Evolutionary conservation across 2,113 vertebrate genomes (phyloP).

Genomic region (Brachirus orientalis): DNA sequence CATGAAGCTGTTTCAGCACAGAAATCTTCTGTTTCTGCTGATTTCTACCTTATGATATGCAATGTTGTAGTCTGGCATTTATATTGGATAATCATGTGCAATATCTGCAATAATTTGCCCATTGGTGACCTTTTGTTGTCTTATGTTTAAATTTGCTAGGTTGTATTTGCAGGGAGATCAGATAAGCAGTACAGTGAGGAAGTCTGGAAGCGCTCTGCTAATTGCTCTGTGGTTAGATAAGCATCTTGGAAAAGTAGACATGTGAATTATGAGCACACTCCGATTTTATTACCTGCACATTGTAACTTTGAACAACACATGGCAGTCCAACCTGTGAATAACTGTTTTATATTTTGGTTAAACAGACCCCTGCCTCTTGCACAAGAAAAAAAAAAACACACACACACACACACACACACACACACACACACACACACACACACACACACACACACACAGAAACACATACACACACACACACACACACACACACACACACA

Average conservation of each 20-base stretch:
- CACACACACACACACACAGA: conserved; percentile 10
- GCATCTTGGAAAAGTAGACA: conserved; percentile 62
- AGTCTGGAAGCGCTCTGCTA: conserved; percentile 48
- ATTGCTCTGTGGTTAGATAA: conserved; percentile 64
- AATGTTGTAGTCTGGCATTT: conserved; percentile 4
- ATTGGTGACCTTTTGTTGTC: conserved; percentile 42
- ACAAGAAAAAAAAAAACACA: conserved; percentile 15
- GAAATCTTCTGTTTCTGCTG: conserved; percentile 21
- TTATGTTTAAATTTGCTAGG: conserved; percentile 26
- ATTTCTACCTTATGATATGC: conserved; percentile 5
- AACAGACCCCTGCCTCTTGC: conserved; percentile 7
- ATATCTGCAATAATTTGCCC: conserved; percentile 33
- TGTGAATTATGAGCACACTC: conserved; percentile 60
- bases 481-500: conserved; percentile 8
- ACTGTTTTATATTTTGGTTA: conserved; percentile 42
- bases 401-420: conserved; percentile 10
- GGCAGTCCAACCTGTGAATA: conserved; percentile 42
- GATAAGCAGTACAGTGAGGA: conserved; percentile 41
- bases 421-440: not conserved
- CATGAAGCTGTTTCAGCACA: conserved; percentile 5
- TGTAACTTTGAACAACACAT: conserved; percentile 48
- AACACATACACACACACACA: not conserved
- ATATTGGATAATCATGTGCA: conserved; percentile 27
- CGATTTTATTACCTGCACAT: conserved; percentile 48
- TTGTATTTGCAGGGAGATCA: conserved; percentile 42